Percentiles rank a stretch among this genome's conserved stretches.
These are phyloP conservation scores for Andrena praecox DNA, from an alignment of 2,888 invertebrate species.

Conservation along the genomic window DNA sequence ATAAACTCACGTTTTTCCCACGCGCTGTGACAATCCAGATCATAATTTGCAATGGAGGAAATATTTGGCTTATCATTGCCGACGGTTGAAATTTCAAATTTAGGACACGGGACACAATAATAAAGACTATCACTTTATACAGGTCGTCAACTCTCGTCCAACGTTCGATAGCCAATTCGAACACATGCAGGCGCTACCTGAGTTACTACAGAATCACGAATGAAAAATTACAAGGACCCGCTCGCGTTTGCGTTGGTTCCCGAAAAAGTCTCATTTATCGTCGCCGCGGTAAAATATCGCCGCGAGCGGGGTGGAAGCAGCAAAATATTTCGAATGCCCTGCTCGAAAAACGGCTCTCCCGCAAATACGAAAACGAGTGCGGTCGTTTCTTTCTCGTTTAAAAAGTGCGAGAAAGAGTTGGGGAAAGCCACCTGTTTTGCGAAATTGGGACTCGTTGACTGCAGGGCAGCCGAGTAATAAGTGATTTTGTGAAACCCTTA, in stretches of 20 bases:
- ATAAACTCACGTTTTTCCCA: too few species aligned
- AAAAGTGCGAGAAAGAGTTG: neutral
- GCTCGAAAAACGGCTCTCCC: constrained; percentile 34
- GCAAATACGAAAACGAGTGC: constrained; percentile 51
- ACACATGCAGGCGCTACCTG: neutral
- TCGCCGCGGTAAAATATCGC: constrained; percentile 7
- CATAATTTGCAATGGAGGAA: too few species aligned
- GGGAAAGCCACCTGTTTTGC: too few species aligned
- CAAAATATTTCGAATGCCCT: constrained; percentile 40
- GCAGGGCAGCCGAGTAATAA: too few species aligned
- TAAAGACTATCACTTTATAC: neutral
- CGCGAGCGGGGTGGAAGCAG: neutral
- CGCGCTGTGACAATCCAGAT: too few species aligned
- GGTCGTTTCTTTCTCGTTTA: constrained; percentile 25
- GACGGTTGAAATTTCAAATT: neutral
- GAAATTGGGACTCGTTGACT: too few species aligned
- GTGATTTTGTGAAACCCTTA: neutral
- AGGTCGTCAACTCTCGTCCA: neutral
- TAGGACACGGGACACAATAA: neutral
- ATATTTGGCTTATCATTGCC: too few species aligned
- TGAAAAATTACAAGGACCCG: constrained; percentile 21
- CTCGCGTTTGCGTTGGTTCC: neutral
- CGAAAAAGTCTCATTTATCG: constrained; percentile 27
- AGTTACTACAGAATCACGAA: neutral
- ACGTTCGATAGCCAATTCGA: constrained; percentile 9